These are phyloP conservation scores for Pseudomyrmex dendroicus DNA, from an alignment of 1,140 invertebrate species.

Conservation along the genomic window DNA sequence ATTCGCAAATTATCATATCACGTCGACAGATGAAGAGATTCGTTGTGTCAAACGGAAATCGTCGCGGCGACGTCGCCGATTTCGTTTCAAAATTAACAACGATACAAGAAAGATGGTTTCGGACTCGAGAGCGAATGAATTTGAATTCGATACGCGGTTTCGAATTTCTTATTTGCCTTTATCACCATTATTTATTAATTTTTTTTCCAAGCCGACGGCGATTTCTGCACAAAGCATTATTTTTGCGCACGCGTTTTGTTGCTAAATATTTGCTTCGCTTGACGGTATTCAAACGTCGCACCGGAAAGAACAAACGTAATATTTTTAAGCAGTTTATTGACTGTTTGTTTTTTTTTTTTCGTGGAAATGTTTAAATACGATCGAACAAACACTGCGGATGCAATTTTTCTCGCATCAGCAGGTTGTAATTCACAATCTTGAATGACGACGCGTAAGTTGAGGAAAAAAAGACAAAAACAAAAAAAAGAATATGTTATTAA, in stretches of 20 bases:
- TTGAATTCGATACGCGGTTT: not conserved
- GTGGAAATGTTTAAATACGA: not conserved
- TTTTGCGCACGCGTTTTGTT: not conserved
- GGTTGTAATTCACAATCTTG: not conserved
- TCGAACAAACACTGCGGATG: not conserved
- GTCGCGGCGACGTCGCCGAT: not conserved
- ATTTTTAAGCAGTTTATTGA: not conserved
- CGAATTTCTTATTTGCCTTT: constrained; percentile 37
- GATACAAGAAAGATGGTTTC: too few relatives aligned
- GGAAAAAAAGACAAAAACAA: not conserved
- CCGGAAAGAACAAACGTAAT: not conserved
- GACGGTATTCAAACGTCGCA: not conserved
- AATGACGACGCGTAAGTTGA: not conserved
- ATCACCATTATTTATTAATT: constrained; percentile 24
- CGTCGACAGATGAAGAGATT: constrained; percentile 27
- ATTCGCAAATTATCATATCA: constrained; percentile 35
- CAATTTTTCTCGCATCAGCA: not conserved
- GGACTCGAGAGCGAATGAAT: not conserved
- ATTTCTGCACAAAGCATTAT: constrained; percentile 11
- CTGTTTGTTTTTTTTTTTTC: not conserved
- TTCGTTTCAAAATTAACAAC: not conserved
- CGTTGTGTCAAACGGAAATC: constrained; percentile 1
- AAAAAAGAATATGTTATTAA: not conserved
- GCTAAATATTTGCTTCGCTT: constrained; percentile 35
- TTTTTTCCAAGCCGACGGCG: not conserved